These are phyloP conservation scores for Onychostoma macrolepis DNA, from an alignment of 2,113 vertebrate genomes.

Conservation along the genomic window DNA sequence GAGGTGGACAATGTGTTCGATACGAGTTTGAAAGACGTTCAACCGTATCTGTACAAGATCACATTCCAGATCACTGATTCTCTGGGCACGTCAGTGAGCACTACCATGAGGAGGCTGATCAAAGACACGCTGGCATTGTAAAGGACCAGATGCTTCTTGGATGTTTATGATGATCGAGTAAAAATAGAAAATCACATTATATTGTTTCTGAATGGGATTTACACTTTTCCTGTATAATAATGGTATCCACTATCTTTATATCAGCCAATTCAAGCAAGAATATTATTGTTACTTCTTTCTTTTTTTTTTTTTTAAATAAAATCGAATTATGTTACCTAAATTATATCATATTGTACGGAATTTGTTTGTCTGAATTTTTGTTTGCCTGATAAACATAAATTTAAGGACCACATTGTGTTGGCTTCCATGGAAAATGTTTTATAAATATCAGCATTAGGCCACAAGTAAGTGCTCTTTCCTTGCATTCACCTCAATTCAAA, in stretches of 20 bases:
- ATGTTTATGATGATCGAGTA: not conserved
- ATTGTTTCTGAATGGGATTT: not conserved
- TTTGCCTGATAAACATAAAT: not conserved
- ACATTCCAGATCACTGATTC: slow-evolving; percentile 95
- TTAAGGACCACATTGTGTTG: not conserved
- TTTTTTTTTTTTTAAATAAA: not conserved
- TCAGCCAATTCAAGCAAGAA: not conserved
- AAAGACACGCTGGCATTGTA: slow-evolving; percentile 95
- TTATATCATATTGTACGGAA: not conserved
- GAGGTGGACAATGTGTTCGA: slow-evolving; percentile 99
- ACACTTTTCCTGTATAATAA: slow-evolving; percentile 4
- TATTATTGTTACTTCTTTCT: not conserved
- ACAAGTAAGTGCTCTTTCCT: not conserved
- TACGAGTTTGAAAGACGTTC: slow-evolving; percentile 93
- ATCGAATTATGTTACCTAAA: not conserved
- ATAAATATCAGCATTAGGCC: not conserved
- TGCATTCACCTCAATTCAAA: not conserved
- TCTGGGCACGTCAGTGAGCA: slow-evolving; percentile 93
- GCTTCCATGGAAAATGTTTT: not conserved
- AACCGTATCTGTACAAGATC: slow-evolving; percentile 98
- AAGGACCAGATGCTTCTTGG: slow-evolving; percentile 31
- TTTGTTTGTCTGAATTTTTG: not conserved
- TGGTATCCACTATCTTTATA: not conserved
- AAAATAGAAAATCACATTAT: not conserved
- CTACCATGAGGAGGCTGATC: slow-evolving; percentile 95